Evolutionary conservation across 2,888 invertebrate species (phyloP).

Genomic region (Thecophora atra): DNA sequence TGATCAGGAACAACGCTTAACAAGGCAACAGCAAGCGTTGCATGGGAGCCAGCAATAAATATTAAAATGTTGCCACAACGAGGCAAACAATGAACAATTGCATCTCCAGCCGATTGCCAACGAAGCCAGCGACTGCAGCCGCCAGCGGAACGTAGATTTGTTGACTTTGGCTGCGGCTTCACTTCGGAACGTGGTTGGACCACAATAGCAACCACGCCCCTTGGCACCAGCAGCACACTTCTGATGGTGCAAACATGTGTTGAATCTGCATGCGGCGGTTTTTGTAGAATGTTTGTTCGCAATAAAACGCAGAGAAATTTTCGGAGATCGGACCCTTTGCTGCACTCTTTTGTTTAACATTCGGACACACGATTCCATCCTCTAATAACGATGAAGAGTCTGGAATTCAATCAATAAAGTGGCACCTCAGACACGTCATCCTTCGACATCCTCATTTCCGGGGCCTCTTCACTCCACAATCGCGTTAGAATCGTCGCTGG

Average conservation of each 20-base stretch:
- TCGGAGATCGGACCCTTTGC: too few relatives aligned
- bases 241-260: neutral
- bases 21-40: neutral
- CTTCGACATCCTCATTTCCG: too few relatives aligned
- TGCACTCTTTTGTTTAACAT: too few relatives aligned
- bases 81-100: constrained; percentile 7
- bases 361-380: too few relatives aligned
- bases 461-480: too few relatives aligned
- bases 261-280: constrained; percentile 16
- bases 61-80: constrained; percentile 19
- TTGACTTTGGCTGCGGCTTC: constrained; percentile 18
- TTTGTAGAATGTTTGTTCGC: neutral
- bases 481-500: neutral
- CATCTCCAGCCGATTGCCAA: neutral
- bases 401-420: too few relatives aligned
- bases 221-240: constrained; percentile 7
- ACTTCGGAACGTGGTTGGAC: neutral
- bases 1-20: neutral
- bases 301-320: too few relatives aligned
- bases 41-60: constrained; percentile 24
- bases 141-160: constrained; percentile 2
- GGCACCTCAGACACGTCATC: too few relatives aligned
- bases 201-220: neutral
- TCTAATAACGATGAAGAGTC: too few relatives aligned
- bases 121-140: neutral